A percentile compares a stretch with the other conserved stretches of the same genome.
Evolutionary conservation across 92 coral and sea anemone genomes (phyloP).

Genomic region (Anthopleura xanthogrammica): DNA sequence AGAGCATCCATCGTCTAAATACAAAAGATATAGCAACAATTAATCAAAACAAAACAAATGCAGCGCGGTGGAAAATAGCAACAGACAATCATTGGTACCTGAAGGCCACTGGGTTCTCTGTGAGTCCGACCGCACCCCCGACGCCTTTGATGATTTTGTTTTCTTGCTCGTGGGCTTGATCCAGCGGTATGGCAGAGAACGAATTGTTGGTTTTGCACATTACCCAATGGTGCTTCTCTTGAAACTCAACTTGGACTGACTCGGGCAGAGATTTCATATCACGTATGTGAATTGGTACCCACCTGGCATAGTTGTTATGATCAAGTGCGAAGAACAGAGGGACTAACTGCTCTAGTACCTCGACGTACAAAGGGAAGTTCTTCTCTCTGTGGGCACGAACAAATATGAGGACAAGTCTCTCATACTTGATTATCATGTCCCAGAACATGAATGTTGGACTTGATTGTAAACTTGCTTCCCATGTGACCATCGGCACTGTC

Average conservation of each 20-base stretch:
- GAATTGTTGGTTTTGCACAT: background rate
- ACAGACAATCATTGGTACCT: slow-evolving; percentile 25
- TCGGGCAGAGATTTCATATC: slow-evolving; percentile 47
- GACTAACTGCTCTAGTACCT: background rate
- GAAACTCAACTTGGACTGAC: slow-evolving; percentile 24
- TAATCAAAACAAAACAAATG: slow-evolving; percentile 7
- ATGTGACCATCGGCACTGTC: background rate
- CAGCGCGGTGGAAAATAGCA: background rate
- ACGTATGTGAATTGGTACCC: slow-evolving; percentile 48
- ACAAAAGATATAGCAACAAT: slow-evolving; percentile 18
- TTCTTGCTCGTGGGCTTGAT: background rate
- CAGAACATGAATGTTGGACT: background rate
- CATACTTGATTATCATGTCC: background rate
- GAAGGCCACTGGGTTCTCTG: background rate
- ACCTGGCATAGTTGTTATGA: slow-evolving; percentile 33
- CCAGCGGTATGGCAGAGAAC: background rate
- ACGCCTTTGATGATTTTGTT: background rate
- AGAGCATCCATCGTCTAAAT: background rate
- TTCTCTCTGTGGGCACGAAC: background rate
- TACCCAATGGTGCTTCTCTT: slow-evolving; percentile 18
- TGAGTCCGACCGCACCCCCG: background rate
- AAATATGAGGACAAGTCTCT: background rate
- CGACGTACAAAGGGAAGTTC: background rate
- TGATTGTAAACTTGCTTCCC: background rate
- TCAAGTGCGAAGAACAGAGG: slow-evolving; percentile 25